Evolutionary conservation across 2,113 vertebrate genomes (phyloP), one percentile per base, ranked within the genome.

Genomic region (Carlito syrichta): DNA sequence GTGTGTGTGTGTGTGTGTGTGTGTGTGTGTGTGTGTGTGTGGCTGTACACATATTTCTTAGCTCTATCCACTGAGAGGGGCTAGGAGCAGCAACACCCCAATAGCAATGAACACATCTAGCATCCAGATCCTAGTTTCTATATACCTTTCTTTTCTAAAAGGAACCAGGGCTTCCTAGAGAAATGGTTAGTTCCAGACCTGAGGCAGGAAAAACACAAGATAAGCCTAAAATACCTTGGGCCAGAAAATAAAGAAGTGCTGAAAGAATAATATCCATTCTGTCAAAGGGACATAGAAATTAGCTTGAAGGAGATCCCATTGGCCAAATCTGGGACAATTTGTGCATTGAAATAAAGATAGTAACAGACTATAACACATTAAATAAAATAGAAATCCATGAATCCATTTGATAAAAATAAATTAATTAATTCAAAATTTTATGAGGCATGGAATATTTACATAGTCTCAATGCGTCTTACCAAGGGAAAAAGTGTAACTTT

Each of bases 261-360:
- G 35, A 90, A 71, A 81, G 45, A 89, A 74, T 96, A 86, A 27
- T 73, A 73, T 90, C 56, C 69, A 66, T 89, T 93, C 62, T 79
- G 38, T 81, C 79, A 86, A 90, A 94, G 38, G 45, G 25, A 48
- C 62, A 73, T 23, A 66, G 73, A 58, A 90, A 60, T 40, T 14
- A 91, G 74, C 74, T 58, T 32, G 38, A 66, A 86, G 56, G 86
- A 56, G 19, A 38, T 94, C 92, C 71, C 92, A 86, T 13, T 91
- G 81, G 87, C 27, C 68, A 86, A 94, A 94, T 96, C 73, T 90
- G 73, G 56, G 81, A 90, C 73, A 86, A 48, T 90, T 66, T 86
- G 38, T 56, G 23, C 60, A 91, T 40, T 11, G 74, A 86, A 96
- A 69, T 89, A 87, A 92, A 88, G 66, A 69, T 69, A 96, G 95